Conservation (phyloP, 1,140 invertebrate species). For the Lordiphosa mommai region DNA sequence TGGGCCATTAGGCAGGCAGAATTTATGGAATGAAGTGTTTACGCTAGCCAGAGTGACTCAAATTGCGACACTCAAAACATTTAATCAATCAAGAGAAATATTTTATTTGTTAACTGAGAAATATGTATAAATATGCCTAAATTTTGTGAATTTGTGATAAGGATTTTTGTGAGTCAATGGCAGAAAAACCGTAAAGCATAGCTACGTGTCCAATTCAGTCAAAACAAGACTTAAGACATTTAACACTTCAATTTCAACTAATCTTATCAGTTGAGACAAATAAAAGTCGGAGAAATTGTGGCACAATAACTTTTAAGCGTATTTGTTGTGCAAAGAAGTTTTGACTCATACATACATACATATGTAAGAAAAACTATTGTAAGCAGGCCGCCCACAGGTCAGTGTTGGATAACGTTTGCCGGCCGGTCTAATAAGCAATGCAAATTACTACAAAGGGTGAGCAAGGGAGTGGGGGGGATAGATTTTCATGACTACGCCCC, state of each 20-base stretch:
- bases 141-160: conserved; percentile 7
- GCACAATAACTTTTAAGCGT: conserved; percentile 4
- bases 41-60: conserved; percentile 3
- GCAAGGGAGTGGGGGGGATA: background rate
- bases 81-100: background rate
- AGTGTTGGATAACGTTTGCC: conserved; percentile 29
- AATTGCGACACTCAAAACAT: conserved; percentile 1
- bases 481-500: conserved; percentile 53
- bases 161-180: conserved; percentile 1
- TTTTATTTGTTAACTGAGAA: no score
- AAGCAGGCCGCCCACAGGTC: background rate
- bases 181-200: background rate
- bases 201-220: conserved; percentile 60
- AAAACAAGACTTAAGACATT: conserved; percentile 6
- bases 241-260: conserved; percentile 5
- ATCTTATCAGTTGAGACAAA: conserved; percentile 23
- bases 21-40: background rate
- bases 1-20: no score
- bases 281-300: conserved; percentile 1
- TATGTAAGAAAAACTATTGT: background rate
- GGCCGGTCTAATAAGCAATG: conserved; percentile 19
- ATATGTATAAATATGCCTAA: no score
- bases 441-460: background rate
- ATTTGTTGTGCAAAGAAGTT: conserved; percentile 4
- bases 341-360: conserved; percentile 21